phyloP scores from a whole-genome alignment of 2,888 invertebrate genomes.

The Melitaea athalia region DNA sequence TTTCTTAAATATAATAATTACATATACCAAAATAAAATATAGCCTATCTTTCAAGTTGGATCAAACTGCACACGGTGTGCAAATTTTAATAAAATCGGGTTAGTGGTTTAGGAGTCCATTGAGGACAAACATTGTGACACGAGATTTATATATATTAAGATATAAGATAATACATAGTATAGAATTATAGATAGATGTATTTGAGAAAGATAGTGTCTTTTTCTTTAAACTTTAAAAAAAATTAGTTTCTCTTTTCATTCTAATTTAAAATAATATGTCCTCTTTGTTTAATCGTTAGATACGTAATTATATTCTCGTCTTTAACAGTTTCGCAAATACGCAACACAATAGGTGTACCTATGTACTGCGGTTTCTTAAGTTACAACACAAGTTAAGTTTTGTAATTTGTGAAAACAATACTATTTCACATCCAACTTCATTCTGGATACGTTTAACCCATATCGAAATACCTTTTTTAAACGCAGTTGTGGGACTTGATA shows the following conservation, averaged over 20 bases:
- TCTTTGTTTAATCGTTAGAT: slow-evolving; percentile 30
- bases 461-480: not conserved
- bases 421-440: slow-evolving; percentile 34
- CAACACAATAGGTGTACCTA: slow-evolving; percentile 42
- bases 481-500: not conserved
- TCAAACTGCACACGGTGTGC: no score
- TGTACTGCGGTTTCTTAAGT: slow-evolving; percentile 39
- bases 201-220: no score
- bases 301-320: slow-evolving; percentile 38
- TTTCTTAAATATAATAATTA: no score
- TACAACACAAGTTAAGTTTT: slow-evolving; percentile 43
- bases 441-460: slow-evolving; percentile 8
- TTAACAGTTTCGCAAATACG: slow-evolving; percentile 43
- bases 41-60: no score
- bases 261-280: not conserved
- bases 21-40: no score
- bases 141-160: no score
- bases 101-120: no score
- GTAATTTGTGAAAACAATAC: slow-evolving; percentile 43
- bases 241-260: not conserved
- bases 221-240: no score
- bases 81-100: no score
- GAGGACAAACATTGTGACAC: no score
- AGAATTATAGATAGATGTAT: no score
- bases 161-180: no score